Conservation (phyloP, 2,888 invertebrate genomes). For the Leistus spinibarbis region DNA sequence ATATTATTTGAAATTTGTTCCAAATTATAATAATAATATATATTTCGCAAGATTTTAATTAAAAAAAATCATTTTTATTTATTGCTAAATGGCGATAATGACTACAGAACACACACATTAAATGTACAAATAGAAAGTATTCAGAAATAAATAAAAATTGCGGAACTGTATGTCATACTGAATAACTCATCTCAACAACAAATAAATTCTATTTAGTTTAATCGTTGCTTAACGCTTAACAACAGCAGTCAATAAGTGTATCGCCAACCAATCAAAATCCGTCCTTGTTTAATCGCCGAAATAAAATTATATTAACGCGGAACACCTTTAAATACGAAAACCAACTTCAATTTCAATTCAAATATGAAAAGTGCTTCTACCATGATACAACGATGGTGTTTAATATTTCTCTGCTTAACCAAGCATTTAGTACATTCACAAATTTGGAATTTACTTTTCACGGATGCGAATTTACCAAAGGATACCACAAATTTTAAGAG, state of each 20-base stretch:
- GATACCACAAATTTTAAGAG: slow-evolving; percentile 49
- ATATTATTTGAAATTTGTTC: no score
- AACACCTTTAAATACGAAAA: background rate
- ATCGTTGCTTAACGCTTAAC: background rate
- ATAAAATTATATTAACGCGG: background rate
- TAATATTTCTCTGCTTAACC: background rate
- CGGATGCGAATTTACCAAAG: background rate
- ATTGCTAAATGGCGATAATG: no score
- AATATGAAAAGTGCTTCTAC: background rate
- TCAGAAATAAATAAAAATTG: background rate
- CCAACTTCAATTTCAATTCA: no score
- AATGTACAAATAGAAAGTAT: background rate
- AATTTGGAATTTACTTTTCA: background rate
- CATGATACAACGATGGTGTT: background rate
- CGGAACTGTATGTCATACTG: background rate
- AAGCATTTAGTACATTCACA: background rate
- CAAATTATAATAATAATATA: no score
- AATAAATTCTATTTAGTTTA: background rate
- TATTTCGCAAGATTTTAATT: no score
- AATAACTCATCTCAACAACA: background rate
- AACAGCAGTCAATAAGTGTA: background rate
- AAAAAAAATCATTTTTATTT: no score
- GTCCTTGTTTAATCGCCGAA: background rate
- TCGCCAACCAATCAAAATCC: background rate
- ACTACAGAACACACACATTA: no score